phyloP scores from a whole-genome alignment of 2,113 vertebrate genomes.

The Xenopus laevis region DNA sequence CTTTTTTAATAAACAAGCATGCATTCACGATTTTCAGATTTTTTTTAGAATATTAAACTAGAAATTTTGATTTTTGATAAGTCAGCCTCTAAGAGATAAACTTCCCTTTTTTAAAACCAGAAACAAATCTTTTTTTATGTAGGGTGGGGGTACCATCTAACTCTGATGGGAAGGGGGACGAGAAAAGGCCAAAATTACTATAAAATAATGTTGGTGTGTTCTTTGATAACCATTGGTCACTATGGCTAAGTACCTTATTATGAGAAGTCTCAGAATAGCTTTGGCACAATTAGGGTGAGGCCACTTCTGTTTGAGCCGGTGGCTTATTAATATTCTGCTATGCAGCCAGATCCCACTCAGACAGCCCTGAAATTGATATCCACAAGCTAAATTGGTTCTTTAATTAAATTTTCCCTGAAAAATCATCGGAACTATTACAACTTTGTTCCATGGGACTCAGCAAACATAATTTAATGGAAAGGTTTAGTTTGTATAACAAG shows the following conservation, averaged over 20 bases:
- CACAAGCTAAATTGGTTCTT: slow-evolving; percentile 55
- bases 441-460: slow-evolving; percentile 34
- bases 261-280: neutral
- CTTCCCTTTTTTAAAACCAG: no score
- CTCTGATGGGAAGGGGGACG: no score
- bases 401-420: slow-evolving; percentile 60
- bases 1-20: no score
- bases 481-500: neutral
- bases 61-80: no score
- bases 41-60: no score
- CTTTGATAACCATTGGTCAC: neutral
- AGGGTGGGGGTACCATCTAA: no score
- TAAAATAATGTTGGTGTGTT: neutral
- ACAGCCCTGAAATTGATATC: slow-evolving; percentile 55
- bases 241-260: neutral
- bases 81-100: no score
- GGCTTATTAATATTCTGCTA: slow-evolving; percentile 54
- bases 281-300: neutral
- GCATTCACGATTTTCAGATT: no score
- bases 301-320: slow-evolving; percentile 40
- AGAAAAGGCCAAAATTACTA: neutral
- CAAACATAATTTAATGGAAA: neutral
- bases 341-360: slow-evolving; percentile 37
- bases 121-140: no score
- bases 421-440: slow-evolving; percentile 52